Evolutionary conservation across 2,888 invertebrate species (phyloP), one percentile per base, ranked within the genome.

Genomic region (Chymomyza fuscimana): DNA sequence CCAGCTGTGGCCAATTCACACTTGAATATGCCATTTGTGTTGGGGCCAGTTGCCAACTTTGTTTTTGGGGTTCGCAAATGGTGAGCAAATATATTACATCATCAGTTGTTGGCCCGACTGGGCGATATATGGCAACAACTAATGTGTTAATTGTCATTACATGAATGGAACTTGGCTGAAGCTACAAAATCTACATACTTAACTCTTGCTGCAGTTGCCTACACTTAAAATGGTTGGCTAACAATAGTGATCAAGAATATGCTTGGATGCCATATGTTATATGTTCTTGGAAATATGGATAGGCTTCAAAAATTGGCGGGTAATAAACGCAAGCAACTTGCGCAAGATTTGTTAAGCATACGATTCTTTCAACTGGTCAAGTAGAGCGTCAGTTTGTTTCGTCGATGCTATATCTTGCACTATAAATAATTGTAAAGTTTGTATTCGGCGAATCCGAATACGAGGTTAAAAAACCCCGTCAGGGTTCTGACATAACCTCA

Each of bases 121-220:
- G 22, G 25, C 58, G 22, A 58, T 46, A 46, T 46, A 46, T 46
- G 40, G 40, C 22, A 25, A 25, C 12, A 25, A 22, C 22, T 58
- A 25, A 54, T 79, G 79, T 75, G 79, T 82, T 84, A 84, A 84
- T 86, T 84, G 84, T 80, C 82, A 73, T 82, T 86, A 86, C 83
- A 83, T 82, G 79, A 76, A 85, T 76, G 74, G 69, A 63, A 79
- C 74, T 74, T 76, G 72, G 59, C 40, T 52, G 10, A 46, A 52
- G 16, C 56, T n/a, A 16, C n/a, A 54, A 16, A 58, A 32, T 32
- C 32, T 7, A 32, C 70, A 7, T 69, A 5, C 12, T 1, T 29
- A 12, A n/a, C 32, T 65, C 10, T 54, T 2, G 25, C 9, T 58
- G 5, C 22, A 5, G 46, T 2, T 12, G 40, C 40, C 40, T 46